Percentiles rank a stretch among this genome's conserved stretches.
Conservation (phyloP, 2,797 vertebrate species). For the Eupleurogrammus muticus region DNA sequence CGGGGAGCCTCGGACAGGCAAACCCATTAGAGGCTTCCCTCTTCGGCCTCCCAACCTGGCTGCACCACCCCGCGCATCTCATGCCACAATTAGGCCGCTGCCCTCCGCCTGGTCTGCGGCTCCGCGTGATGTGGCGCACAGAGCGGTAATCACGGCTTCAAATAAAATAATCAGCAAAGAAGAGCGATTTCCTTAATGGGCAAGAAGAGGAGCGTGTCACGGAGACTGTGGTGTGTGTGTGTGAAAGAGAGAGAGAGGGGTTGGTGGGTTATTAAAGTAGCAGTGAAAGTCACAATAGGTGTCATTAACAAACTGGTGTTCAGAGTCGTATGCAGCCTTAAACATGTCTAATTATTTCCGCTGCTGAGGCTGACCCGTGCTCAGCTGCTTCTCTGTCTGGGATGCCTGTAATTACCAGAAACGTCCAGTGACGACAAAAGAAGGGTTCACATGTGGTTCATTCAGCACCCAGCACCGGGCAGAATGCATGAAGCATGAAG, state of each 20-base stretch:
- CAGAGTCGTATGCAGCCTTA: slow-evolving; percentile 31
- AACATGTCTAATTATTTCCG: slow-evolving; percentile 33
- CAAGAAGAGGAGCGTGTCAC: slow-evolving; percentile 98
- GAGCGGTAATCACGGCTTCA: slow-evolving; percentile 99
- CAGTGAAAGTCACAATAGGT: slow-evolving; percentile 54
- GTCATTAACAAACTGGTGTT: slow-evolving; percentile 45
- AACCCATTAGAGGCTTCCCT: slow-evolving; percentile 48
- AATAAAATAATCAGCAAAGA: slow-evolving; percentile 99
- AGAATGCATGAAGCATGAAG: too few relatives aligned
- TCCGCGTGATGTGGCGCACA: slow-evolving; percentile 99
- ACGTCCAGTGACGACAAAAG: slow-evolving; percentile 8
- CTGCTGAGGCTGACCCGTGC: slow-evolving; percentile 36
- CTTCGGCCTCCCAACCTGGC: slow-evolving; percentile 78
- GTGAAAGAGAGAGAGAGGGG: slow-evolving; percentile 59
- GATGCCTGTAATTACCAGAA: slow-evolving; percentile 20
- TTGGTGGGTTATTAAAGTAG: slow-evolving; percentile 59
- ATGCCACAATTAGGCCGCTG: slow-evolving; percentile 93
- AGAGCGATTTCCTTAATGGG: slow-evolving; percentile 99
- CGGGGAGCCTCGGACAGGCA: slow-evolving; percentile 41
- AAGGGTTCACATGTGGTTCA: neutral
- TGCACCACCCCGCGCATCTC: slow-evolving; percentile 88
- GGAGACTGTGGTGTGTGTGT: slow-evolving; percentile 89
- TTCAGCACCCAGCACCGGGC: too few relatives aligned
- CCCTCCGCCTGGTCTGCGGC: slow-evolving; percentile 97
- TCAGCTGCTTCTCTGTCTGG: slow-evolving; percentile 35